Base-by-base conservation (phyloP, 1,140 invertebrate genomes). In the Lucilia cuprina region DNA sequence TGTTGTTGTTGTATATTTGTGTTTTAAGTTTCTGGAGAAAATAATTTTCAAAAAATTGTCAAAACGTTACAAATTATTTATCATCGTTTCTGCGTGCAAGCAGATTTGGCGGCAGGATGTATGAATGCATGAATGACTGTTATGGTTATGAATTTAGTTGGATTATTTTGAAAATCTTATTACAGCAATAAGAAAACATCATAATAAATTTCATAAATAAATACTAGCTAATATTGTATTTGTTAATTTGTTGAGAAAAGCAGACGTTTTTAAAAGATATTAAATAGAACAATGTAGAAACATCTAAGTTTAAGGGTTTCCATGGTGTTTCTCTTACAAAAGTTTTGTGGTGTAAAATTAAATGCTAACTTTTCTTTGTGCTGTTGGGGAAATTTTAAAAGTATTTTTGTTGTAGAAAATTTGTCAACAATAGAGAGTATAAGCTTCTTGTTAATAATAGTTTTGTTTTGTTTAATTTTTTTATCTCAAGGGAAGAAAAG, bases 121-220 rank as follows among this genome's bases (percentile, higher is more conserved):
- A 41, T 41, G 41, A 41, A 41, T 41, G 41, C 7, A 41, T 41
- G 41, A 21, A n/a, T 70, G 10, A 25, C 5, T 17, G 19, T 8
- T 21, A 70, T 19, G 65, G n/a, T 70, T 70, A 60, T 70, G 65
- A 70, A 21, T 70, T 70, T 70, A 70, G 17, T 9, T 70, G 19
- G 65, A 70, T 70, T 70, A 70, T 70, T 17, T 19, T 21, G n/a
- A 21, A 21, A 70, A 70, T 70, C 65, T 70, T 70, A 70, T 70
- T 70, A 70, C 65, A 70, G 65, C 65, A 21, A 21, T 70, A 70
- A 70, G 19, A 70, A 21, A 70, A 70, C 12, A 80, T 49, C n/a
- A 14, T 25, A 49, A 80, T 80, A 80, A 70, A 80, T 80, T 80
- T 80, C 77, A 50, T 80, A 80, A 80, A 80, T 49, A 80, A 80